phyloP scores from a whole-genome alignment of 2,113 vertebrate species.

The Gadus chalcogrammus region DNA sequence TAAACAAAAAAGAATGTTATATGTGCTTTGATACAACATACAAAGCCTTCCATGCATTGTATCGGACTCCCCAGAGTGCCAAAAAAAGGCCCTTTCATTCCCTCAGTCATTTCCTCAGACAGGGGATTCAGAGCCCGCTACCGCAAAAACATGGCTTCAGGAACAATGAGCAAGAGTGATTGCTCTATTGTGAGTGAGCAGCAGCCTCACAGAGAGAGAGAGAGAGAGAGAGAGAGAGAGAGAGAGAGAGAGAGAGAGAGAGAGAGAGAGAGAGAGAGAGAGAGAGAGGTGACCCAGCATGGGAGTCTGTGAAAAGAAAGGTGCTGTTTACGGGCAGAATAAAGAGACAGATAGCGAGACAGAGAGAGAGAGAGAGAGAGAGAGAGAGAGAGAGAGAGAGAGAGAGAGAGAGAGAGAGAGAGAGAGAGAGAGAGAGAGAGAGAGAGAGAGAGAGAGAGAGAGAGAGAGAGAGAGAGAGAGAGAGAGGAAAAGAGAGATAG shows the following conservation, averaged over 20 bases:
- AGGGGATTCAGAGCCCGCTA: constrained; percentile 43
- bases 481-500: too few relatives aligned
- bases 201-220: constrained; percentile 38
- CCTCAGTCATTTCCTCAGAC: constrained; percentile 57
- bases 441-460: constrained; percentile 13
- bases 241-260: too few relatives aligned
- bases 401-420: neutral
- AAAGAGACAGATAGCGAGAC: neutral
- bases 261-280: too few relatives aligned
- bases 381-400: constrained; percentile 30
- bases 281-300: constrained; percentile 61
- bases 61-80: constrained; percentile 34
- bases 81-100: constrained; percentile 62
- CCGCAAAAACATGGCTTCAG: constrained; percentile 51
- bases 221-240: constrained; percentile 29
- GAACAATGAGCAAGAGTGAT: constrained; percentile 67
- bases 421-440: constrained; percentile 24
- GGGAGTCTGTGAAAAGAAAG: constrained; percentile 55
- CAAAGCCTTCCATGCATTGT: constrained; percentile 41
- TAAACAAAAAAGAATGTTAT: constrained; percentile 40
- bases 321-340: constrained; percentile 44
- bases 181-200: constrained; percentile 67
- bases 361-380: too few relatives aligned
- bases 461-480: too few relatives aligned
- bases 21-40: constrained; percentile 35